Conservation (phyloP, 2,113 vertebrate species). For the Lophius piscatorius region DNA sequence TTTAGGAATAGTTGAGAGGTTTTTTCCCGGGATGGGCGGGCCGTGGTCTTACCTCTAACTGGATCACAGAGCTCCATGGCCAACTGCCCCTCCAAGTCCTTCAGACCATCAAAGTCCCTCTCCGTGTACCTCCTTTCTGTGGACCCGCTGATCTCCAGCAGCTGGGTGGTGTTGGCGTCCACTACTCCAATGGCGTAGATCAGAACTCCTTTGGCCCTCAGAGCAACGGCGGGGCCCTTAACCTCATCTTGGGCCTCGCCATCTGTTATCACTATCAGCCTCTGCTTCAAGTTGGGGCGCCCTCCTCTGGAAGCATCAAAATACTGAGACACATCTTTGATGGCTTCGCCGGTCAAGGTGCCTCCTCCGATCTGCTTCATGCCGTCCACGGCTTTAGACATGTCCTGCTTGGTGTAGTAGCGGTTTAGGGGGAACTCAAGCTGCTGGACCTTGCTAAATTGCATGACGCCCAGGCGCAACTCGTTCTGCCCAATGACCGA, state of each 20-base stretch:
- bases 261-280: constrained; percentile 85
- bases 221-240: constrained; percentile 62
- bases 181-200: constrained; percentile 84
- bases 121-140: constrained; percentile 69
- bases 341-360: constrained; percentile 79
- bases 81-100: constrained; percentile 79
- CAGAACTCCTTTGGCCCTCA: constrained; percentile 78
- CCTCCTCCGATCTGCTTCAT: constrained; percentile 76
- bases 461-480: constrained; percentile 83
- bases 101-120: constrained; percentile 78
- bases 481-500: constrained; percentile 67
- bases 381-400: constrained; percentile 58
- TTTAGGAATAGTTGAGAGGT: too few relatives aligned
- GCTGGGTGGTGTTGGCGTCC: constrained; percentile 75
- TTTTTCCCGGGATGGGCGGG: too few relatives aligned
- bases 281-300: constrained; percentile 72
- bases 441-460: constrained; percentile 75
- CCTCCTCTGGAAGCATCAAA: constrained; percentile 78
- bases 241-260: constrained; percentile 82
- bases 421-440: constrained; percentile 77
- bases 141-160: constrained; percentile 81
- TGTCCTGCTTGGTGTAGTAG: constrained; percentile 49
- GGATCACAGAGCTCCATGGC: constrained; percentile 79
- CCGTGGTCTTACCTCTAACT: constrained; percentile 70
- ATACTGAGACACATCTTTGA: constrained; percentile 71